These are phyloP conservation scores for Micronycteris hirsuta DNA, from an alignment of 2,113 vertebrate species.

Conservation along the genomic window DNA sequence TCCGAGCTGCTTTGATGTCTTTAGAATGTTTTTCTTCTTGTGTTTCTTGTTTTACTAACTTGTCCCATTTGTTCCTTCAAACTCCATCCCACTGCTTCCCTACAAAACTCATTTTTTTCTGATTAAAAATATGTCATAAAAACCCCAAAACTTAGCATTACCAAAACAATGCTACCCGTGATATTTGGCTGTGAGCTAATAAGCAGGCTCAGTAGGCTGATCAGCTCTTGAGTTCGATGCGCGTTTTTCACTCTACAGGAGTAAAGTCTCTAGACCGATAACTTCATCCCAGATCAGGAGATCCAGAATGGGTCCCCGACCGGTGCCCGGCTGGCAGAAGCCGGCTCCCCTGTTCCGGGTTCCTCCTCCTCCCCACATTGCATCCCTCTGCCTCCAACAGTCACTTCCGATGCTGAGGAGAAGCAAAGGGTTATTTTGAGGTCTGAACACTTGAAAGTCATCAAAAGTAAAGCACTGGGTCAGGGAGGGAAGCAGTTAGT, in stretches of 20 bases:
- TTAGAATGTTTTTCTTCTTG: conserved; percentile 55
- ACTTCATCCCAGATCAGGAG: background rate
- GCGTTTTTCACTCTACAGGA: background rate
- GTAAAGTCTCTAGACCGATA: rapidly evolving
- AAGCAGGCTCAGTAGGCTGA: background rate
- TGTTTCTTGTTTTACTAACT: conserved; percentile 12
- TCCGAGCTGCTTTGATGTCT: conserved; percentile 22
- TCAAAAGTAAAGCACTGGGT: background rate
- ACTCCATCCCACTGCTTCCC: background rate
- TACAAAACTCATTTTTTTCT: background rate
- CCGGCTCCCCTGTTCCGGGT: background rate
- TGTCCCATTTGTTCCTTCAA: conserved; percentile 45
- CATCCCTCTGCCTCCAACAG: no score
- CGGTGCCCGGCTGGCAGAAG: background rate
- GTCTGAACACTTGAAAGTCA: background rate
- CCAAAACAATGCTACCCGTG: background rate
- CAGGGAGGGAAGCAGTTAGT: background rate
- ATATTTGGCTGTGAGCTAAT: background rate
- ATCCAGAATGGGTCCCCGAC: background rate
- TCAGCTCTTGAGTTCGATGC: background rate
- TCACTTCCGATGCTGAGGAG: background rate
- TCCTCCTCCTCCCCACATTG: rapidly evolving
- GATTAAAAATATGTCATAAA: background rate
- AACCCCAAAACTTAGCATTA: background rate
- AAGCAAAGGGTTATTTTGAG: background rate